These are phyloP conservation scores for Cataglyphis cursor DNA, from an alignment of 2,888 invertebrate species.

Conservation along the genomic window DNA sequence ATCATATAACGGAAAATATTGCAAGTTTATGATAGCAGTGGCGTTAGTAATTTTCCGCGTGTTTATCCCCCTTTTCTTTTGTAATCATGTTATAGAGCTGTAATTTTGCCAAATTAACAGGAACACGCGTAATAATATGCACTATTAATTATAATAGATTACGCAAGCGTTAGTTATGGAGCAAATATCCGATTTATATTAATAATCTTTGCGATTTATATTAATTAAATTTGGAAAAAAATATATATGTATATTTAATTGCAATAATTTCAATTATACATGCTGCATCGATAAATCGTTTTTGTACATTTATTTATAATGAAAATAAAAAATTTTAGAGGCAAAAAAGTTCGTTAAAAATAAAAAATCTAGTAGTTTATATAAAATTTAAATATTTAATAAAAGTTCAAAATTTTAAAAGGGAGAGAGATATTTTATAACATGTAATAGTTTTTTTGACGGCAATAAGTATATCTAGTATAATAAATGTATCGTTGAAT, in stretches of 20 bases:
- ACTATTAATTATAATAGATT: not conserved
- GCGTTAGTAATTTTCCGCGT: not conserved
- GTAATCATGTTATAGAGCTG: not conserved
- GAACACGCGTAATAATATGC: not conserved
- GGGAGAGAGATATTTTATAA: not conserved
- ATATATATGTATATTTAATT: not conserved
- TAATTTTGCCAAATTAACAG: not conserved
- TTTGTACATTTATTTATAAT: conserved; percentile 1
- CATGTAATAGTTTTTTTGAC: not conserved
- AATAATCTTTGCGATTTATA: not conserved
- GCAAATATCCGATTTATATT: conserved; percentile 4
- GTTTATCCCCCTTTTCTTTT: not conserved
- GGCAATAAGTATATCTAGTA: not conserved
- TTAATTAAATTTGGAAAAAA: not conserved
- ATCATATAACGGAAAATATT: not conserved
- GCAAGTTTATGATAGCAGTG: not conserved
- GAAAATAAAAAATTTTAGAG: not conserved
- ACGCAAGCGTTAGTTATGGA: not conserved
- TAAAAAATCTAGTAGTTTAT: not conserved
- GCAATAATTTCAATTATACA: not conserved
- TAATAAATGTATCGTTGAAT: conserved; percentile 7
- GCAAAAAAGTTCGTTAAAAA: not conserved
- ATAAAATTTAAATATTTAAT: not conserved
- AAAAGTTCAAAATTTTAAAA: not conserved
- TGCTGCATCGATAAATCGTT: not conserved